A percentile compares a stretch with the other conserved stretches of the same genome.
Conservation (phyloP, 2,888 invertebrate species). For the Netelia fuscicornis region DNA sequence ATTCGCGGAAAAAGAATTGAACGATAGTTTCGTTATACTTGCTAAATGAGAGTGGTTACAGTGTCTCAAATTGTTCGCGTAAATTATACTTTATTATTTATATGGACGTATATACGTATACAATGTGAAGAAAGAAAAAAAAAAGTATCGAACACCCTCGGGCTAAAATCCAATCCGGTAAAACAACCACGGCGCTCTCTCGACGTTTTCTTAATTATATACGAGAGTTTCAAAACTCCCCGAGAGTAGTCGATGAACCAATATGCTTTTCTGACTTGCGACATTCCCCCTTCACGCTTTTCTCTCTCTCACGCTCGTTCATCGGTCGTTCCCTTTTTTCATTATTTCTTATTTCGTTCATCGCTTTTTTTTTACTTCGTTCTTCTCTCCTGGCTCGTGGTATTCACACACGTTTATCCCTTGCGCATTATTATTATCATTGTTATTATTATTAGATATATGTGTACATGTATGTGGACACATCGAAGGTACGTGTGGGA, state of each 20-base stretch:
- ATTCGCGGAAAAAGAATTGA: background rate
- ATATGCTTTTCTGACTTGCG: conserved; percentile 83
- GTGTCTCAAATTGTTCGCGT: background rate
- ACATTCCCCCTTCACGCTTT: conserved; percentile 70
- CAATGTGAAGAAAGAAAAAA: conserved; percentile 2
- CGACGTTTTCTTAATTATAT: conserved; percentile 81
- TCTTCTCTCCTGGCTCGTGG: background rate
- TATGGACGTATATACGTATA: conserved; percentile 6
- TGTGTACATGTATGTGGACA: conserved; percentile 49
- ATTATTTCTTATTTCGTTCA: conserved; percentile 57
- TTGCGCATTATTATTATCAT: background rate
- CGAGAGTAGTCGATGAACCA: conserved; percentile 82
- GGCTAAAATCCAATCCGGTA: conserved; percentile 50
- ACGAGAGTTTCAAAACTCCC: conserved; percentile 81
- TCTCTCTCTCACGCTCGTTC: conserved; percentile 25
- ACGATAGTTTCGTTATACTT: background rate
- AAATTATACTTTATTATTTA: background rate
- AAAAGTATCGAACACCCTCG: conserved; percentile 28
- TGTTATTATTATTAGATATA: background rate
- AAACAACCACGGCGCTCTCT: conserved; percentile 62
- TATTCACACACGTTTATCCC: conserved; percentile 26
- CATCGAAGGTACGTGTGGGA: conserved; percentile 71
- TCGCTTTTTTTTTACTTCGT: conserved; percentile 58
- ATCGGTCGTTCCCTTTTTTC: conserved; percentile 22
- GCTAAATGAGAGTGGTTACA: background rate